Evolutionary conservation across 2,113 vertebrate genomes (phyloP).

Genomic region (Corvus hawaiiensis): DNA sequence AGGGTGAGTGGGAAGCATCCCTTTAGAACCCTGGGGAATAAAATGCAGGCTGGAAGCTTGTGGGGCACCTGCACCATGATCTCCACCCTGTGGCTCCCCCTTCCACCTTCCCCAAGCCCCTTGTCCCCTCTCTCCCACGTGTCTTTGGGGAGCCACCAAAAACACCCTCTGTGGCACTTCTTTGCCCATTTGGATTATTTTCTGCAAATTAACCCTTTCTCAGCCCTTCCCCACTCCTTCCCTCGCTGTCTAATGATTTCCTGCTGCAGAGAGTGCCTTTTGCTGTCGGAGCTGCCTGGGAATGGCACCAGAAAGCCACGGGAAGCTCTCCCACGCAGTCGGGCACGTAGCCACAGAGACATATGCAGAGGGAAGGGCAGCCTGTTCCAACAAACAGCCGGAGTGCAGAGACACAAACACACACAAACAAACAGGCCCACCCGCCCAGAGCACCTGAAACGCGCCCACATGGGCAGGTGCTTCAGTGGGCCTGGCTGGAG

Average conservation of each 20-base stretch:
- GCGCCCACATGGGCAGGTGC: fast-evolving
- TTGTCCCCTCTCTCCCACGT: fast-evolving
- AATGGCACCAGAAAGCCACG: slow-evolving; percentile 21
- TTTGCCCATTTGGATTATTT: neutral
- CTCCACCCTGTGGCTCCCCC: neutral
- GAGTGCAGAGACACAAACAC: neutral
- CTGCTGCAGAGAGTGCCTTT: neutral
- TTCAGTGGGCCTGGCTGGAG: neutral
- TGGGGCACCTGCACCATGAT: neutral
- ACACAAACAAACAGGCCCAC: neutral
- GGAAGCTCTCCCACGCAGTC: slow-evolving; percentile 9
- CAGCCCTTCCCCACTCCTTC: neutral
- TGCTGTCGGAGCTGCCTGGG: slow-evolving; percentile 12
- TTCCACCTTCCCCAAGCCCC: neutral
- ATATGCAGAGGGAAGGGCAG: neutral
- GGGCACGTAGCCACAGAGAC: slow-evolving; percentile 24
- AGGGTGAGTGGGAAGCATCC: neutral
- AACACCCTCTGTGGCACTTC: neutral
- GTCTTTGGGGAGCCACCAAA: neutral
- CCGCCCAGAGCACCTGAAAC: neutral
- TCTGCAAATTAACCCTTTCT: neutral
- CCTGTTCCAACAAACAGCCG: neutral
- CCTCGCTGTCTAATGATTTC: neutral
- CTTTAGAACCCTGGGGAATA: neutral
- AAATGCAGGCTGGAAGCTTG: neutral